Percentiles rank a stretch among this genome's conserved stretches.
Conservation (phyloP, 2,888 invertebrate genomes). For the Elegia similella region DNA sequence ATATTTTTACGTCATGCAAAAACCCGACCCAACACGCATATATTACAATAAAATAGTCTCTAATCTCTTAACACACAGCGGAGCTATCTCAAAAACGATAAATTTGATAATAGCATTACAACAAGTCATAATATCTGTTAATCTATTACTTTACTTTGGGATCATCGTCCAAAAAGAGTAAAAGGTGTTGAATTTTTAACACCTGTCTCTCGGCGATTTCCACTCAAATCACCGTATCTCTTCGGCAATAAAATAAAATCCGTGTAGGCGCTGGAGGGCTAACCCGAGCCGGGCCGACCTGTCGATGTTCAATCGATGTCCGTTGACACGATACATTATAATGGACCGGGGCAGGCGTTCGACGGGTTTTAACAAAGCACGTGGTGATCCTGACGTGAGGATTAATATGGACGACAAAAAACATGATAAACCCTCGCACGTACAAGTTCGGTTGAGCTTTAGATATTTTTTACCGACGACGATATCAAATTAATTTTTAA, state of each 20-base stretch:
- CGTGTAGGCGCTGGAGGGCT: slow-evolving; percentile 77
- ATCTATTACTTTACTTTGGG: slow-evolving; percentile 67
- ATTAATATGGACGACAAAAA: slow-evolving; percentile 79
- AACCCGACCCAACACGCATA: slow-evolving; percentile 31
- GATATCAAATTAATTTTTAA: slow-evolving; percentile 57
- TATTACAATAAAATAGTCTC: slow-evolving; percentile 53
- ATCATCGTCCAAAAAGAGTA: slow-evolving; percentile 62
- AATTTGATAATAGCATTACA: slow-evolving; percentile 68
- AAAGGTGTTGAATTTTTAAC: slow-evolving; percentile 79
- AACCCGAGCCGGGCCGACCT: slow-evolving; percentile 58
- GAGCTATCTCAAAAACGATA: slow-evolving; percentile 59
- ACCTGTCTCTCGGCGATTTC: slow-evolving; percentile 78
- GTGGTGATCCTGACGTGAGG: slow-evolving; percentile 78
- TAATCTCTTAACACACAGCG: slow-evolving; percentile 44
- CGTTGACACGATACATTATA: slow-evolving; percentile 81
- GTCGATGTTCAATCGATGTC: slow-evolving; percentile 79
- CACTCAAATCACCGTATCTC: slow-evolving; percentile 78
- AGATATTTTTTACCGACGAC: slow-evolving; percentile 58
- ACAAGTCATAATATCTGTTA: slow-evolving; percentile 56
- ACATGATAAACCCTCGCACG: slow-evolving; percentile 51
- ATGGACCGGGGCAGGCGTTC: slow-evolving; percentile 70
- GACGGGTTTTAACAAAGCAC: slow-evolving; percentile 78
- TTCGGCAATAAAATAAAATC: slow-evolving; percentile 80
- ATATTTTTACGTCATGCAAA: slow-evolving; percentile 52
- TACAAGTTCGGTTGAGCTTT: slow-evolving; percentile 55